Evolutionary conservation across 2,888 invertebrate species (phyloP).

Genomic region (Leptinotarsa tumamoca): DNA sequence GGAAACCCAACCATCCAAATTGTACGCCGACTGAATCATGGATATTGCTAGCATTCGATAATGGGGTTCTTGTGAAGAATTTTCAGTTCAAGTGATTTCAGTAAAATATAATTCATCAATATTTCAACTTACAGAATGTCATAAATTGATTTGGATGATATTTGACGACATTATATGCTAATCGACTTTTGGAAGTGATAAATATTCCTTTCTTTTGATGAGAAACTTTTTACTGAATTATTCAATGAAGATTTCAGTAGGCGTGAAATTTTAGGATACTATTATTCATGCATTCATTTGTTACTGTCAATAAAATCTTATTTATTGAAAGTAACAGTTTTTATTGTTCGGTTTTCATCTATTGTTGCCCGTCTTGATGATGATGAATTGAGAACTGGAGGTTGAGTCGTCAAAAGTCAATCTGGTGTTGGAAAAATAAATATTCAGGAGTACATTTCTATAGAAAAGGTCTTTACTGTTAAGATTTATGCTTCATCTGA

Average conservation of each 20-base stretch:
- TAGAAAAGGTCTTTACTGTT: no score
- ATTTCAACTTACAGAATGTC: not conserved
- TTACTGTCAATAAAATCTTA: constrained; percentile 20
- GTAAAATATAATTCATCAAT: no score
- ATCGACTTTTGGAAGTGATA: not conserved
- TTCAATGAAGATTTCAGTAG: constrained; percentile 12
- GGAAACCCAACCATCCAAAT: no score
- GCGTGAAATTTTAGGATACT: constrained; percentile 17
- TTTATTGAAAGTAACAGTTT: not conserved
- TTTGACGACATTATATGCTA: not conserved
- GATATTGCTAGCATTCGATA: no score
- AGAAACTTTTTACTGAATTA: not conserved
- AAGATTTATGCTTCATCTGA: no score
- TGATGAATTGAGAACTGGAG: not conserved
- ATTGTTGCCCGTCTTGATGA: not conserved
- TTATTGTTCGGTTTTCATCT: not conserved
- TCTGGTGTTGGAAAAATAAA: no score
- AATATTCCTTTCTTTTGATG: not conserved
- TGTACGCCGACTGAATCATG: no score
- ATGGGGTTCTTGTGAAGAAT: no score
- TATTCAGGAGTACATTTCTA: no score
- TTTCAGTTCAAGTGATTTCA: no score
- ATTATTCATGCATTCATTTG: constrained; percentile 27
- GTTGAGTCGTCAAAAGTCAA: no score
- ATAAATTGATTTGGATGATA: not conserved